Base-by-base conservation (phyloP, 2,888 invertebrate genomes). In the Melieria picta region DNA sequence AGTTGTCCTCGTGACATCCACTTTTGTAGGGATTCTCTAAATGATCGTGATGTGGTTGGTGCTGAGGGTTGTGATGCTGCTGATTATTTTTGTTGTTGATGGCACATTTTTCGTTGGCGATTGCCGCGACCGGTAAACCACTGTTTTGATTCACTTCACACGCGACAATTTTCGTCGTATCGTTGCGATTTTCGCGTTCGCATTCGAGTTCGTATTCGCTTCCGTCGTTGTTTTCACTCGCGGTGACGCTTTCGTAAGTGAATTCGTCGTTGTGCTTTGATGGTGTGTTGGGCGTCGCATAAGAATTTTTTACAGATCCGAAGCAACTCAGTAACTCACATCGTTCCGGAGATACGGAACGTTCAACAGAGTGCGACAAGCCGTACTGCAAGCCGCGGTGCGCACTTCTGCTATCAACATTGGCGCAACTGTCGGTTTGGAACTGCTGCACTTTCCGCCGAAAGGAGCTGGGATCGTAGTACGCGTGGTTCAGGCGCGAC, bases 321-420 rank as follows among this genome's bases (percentile, higher is more conserved):
- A 81, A 81, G 72, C 81, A 81, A 72, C 77, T 79, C 62, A 81
- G 79, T 71, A 81, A 72, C 71, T 81, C 80, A 74, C 80, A 81
- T 63, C 75, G 77, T 72, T 78, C 78, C 50, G 77, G 76, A 10
- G 75, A 72, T 55, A 75, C n/a, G 11, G 77, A 75, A n/a, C 75
- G 68, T 71, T 78, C 76, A n/a, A 46, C 46, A n/a, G 62, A 62
- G 6, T 52, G 64, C 11, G 58, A 50, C 16, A 42, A 56, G 43
- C n/a, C n/a, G n/a, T n/a, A 11, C 16, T 60, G 11, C 43, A 30
- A 30, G 30, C 2, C 30, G 30, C 30, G 2, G 30, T 30, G 30
- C 30, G 30, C 30, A 30, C 30, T 30, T 30, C 30, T 30, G 43
- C 2, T 10, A 11, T 60, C 60, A 60, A 60, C 43, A 60, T 30